Evolutionary conservation across 1,140 invertebrate genomes (phyloP).

Genomic region (Brachionus sp.): DNA sequence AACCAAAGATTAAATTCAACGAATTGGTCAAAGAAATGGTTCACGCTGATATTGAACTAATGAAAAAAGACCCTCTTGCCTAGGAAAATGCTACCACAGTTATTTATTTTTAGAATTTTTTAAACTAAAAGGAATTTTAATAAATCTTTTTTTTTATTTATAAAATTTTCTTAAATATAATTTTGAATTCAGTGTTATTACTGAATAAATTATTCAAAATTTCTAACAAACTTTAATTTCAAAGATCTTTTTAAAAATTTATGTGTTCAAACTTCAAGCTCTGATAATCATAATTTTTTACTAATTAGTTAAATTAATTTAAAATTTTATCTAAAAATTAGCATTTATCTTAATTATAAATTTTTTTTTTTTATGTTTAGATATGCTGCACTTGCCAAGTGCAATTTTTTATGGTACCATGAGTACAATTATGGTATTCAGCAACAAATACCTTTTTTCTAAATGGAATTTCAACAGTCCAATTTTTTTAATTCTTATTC

Average conservation of each 20-base stretch:
- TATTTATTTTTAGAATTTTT: background rate
- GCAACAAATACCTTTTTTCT: conserved; percentile 37
- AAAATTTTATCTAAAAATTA: background rate
- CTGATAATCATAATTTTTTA: background rate
- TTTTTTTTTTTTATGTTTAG: too few relatives aligned
- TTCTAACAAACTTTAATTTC: background rate
- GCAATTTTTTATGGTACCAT: conserved; percentile 23
- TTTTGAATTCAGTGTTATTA: background rate
- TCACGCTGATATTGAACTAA: conserved; percentile 81
- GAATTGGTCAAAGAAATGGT: conserved; percentile 92
- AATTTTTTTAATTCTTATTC: conserved; percentile 30
- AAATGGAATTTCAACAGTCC: conserved; percentile 22
- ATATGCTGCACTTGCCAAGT: conserved; percentile 42
- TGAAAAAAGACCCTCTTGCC: conserved; percentile 76
- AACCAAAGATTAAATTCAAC: conserved; percentile 74
- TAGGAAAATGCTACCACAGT: conserved; percentile 42
- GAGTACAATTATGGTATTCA: conserved; percentile 35
- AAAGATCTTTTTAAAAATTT: background rate
- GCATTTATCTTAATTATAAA: background rate
- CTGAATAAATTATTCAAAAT: background rate
- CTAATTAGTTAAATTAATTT: background rate
- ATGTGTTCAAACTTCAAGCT: background rate
- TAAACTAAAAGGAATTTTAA: background rate
- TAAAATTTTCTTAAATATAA: background rate
- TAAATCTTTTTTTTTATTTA: background rate